Base-by-base conservation (phyloP, 2,888 invertebrate genomes). In the Spisula subtruncata region DNA sequence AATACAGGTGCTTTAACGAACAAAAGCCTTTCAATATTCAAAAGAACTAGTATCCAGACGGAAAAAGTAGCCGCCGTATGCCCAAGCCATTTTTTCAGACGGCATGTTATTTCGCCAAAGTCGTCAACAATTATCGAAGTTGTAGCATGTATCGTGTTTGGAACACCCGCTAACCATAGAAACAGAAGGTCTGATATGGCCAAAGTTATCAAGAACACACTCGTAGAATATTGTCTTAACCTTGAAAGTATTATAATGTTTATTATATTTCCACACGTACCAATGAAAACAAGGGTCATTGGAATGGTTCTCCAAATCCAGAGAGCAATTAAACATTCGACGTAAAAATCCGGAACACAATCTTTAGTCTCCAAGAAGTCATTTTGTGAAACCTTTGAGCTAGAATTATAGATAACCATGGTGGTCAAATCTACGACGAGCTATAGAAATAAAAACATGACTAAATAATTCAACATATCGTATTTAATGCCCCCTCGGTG, bases 161-260 rank as follows among this genome's bases (percentile, higher is more conserved):
- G 82, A n/a, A 85, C 32, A 4, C 54, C 16, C 18, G 82, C n/a
- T 71, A 83, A 29, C 89, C 89, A 89, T n/a, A 85, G 16, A 18
- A 85, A n/a, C n/a, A n/a, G n/a, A n/a, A n/a, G n/a, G n/a, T n/a
- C n/a, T n/a, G n/a, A n/a, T n/a, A n/a, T n/a, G n/a, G n/a, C n/a
- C n/a, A n/a, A n/a, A n/a, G n/a, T n/a, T n/a, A n/a, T n/a, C n/a
- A n/a, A n/a, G n/a, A n/a, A n/a, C n/a, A n/a, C n/a, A n/a, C n/a
- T n/a, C n/a, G n/a, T n/a, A n/a, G n/a, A n/a, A n/a, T n/a, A n/a
- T n/a, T n/a, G n/a, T n/a, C n/a, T n/a, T n/a, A n/a, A n/a, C n/a
- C n/a, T n/a, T n/a, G n/a, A n/a, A n/a, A n/a, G n/a, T n/a, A n/a
- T n/a, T n/a, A n/a, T n/a, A n/a, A n/a, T n/a, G n/a, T n/a, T n/a